These are phyloP conservation scores for human (Homo sapiens) DNA, from an alignment of 2,113 vertebrate genomes.

Conservation along the genomic window DNA sequence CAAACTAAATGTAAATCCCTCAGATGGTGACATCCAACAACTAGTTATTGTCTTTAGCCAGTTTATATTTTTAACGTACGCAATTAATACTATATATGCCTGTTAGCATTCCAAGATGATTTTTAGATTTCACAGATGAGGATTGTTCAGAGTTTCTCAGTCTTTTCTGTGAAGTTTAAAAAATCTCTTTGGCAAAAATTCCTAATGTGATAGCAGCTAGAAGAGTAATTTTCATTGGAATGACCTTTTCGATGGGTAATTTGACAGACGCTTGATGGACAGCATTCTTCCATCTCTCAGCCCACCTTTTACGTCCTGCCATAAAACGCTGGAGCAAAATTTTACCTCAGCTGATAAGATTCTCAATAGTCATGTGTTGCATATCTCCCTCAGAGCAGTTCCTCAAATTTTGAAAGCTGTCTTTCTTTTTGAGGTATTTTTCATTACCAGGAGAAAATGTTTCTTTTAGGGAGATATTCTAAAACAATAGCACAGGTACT, in stretches of 20 bases:
- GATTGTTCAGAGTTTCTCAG: not conserved
- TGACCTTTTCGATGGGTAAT: constrained; percentile 70
- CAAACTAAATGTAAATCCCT: constrained; percentile 44
- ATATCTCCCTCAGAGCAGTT: constrained; percentile 63
- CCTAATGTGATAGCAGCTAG: constrained; percentile 45
- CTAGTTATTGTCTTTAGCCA: not conserved
- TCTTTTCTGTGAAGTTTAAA: not conserved
- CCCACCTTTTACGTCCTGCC: constrained; percentile 68
- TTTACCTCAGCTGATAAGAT: constrained; percentile 60
- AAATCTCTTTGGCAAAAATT: constrained; percentile 10
- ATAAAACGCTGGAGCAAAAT: constrained; percentile 56
- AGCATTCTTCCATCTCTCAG: constrained; percentile 43
- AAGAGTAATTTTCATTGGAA: constrained; percentile 69
- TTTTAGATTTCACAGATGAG: constrained; percentile 17
- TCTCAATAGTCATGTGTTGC: constrained; percentile 64
- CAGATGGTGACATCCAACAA: not conserved
- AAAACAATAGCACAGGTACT: constrained; percentile 69
- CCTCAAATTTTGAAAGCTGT: not conserved
- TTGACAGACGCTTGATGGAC: constrained; percentile 69
- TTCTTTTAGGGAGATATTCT: constrained; percentile 67
- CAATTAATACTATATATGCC: not conserved
- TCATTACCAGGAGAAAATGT: constrained; percentile 68
- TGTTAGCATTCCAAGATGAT: not conserved
- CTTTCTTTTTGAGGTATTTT: constrained; percentile 60
- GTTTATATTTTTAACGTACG: constrained; percentile 10